phyloP scores from a whole-genome alignment of 2,888 invertebrate genomes.

The Allygus modestus region DNA sequence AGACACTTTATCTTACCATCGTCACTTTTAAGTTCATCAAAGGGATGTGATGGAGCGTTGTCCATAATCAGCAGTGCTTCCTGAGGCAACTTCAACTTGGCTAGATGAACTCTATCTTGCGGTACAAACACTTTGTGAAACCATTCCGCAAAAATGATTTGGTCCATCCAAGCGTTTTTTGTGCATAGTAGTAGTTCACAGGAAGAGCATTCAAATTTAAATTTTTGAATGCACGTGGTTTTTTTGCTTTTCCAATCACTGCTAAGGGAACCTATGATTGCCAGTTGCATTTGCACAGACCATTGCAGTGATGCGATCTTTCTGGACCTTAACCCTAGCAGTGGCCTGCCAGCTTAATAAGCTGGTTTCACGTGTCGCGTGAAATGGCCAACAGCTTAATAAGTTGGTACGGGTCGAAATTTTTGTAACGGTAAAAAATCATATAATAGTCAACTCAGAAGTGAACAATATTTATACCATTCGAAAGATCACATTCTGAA shows the following conservation, averaged over 20 bases:
- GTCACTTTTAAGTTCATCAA: conserved; percentile 40
- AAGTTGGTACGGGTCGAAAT: too few species aligned
- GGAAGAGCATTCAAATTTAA: conserved; percentile 40
- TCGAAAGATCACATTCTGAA: too few species aligned
- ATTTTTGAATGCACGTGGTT: conserved; percentile 60
- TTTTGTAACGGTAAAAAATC: too few species aligned
- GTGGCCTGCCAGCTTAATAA: too few species aligned
- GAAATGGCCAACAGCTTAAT: too few species aligned
- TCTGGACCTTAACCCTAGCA: too few species aligned
- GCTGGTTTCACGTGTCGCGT: too few species aligned
- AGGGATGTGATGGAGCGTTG: conserved; percentile 43
- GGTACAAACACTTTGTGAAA: conserved; percentile 52
- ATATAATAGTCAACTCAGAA: too few species aligned
- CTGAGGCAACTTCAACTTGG: too few species aligned
- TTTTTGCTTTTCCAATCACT: conserved; percentile 62
- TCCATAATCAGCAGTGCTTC: conserved; percentile 55
- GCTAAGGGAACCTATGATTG: conserved; percentile 44
- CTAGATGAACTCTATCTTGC: conserved; percentile 55
- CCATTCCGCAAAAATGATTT: conserved; percentile 44
- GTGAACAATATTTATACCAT: too few species aligned
- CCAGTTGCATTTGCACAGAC: conserved; percentile 53
- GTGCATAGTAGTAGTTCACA: conserved; percentile 43
- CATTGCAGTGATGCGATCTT: conserved; percentile 35
- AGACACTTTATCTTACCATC: conserved; percentile 72
- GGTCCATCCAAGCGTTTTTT: conserved; percentile 54